Base-by-base conservation (phyloP, 2,797 vertebrate genomes). In the Cynopterus sphinx region DNA sequence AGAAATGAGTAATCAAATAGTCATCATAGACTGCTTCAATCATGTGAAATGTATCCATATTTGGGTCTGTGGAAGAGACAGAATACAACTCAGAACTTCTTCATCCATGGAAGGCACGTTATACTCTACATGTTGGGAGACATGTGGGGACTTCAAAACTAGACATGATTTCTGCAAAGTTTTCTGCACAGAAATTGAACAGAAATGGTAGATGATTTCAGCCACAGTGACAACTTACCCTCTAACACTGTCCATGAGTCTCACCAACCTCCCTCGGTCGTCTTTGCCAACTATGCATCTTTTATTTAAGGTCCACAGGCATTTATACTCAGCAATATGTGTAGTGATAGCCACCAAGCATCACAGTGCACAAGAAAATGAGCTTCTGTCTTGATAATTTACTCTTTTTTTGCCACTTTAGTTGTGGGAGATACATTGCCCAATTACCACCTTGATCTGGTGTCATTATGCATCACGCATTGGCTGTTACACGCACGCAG, bases 61-160 rank as follows among this genome's bases (percentile, higher is more conserved):
- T 96, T 4, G 86, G 46, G 81, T 96, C 97, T 97, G 94, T 46
- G n/a, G 22, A 94, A 41, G 46, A 84, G 93, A 90, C 3, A 83
- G 68, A 96, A 89, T 36, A 83, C 0, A 57, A 31, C 11, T 97
- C 49, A 94, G 90, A 94, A 88, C 31, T 55, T 61, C 9, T 39
- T 43, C 61, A 6, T 39, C 46, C 2, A 3, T 3, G 2, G 49
- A 7, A 90, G 73, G 31, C n/a, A 28, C 59, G 22, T 2, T 16
- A 81, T 86, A 59, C 7, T 21, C 24, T 73, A 81, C 41, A 70
- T 36, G 26, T 82, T 22, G 51, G 26, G 19, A 33, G 83, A 78
- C 31, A 24, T 6, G 8, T 91, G 36, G 65, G 17, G 4, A 41
- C 7, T 41, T 90, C 65, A 67, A 78, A 83, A 17, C 13, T 26